These are phyloP conservation scores for Fundulus diaphanus DNA, from an alignment of 2,797 vertebrate genomes.

Conservation along the genomic window DNA sequence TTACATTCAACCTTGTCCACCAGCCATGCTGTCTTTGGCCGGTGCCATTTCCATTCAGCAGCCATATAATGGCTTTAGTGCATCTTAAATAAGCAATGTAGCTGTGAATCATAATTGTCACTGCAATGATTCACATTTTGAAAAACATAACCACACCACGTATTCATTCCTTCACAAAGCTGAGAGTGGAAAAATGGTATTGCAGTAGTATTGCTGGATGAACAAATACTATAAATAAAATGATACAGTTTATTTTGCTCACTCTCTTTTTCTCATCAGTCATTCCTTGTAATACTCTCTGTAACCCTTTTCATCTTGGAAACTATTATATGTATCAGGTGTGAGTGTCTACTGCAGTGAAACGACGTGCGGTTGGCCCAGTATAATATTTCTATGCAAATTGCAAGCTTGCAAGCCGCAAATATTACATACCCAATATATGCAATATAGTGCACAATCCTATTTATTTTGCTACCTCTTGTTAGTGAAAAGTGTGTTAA, in stretches of 20 bases:
- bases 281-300: not conserved
- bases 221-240: not conserved
- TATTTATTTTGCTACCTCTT: not conserved
- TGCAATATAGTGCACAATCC: not conserved
- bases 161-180: not conserved
- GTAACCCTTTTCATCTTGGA: not conserved
- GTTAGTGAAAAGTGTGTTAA: not conserved
- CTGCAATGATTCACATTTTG: not conserved
- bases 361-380: not conserved
- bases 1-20: no score
- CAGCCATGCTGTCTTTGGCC: no score
- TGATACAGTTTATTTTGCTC: not conserved
- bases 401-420: not conserved
- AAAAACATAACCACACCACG: not conserved
- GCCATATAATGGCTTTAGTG: not conserved
- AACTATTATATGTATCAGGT: not conserved
- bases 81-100: not conserved
- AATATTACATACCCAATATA: not conserved
- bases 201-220: not conserved
- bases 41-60: not conserved
- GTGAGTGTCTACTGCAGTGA: not conserved
- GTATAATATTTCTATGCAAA: not conserved
- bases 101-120: not conserved
- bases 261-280: not conserved
- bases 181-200: no score